A percentile compares a stretch with the other conserved stretches of the same genome.
These are phyloP conservation scores for Drosophila miranda DNA, from an alignment of 1,140 invertebrate genomes.

Conservation along the genomic window DNA sequence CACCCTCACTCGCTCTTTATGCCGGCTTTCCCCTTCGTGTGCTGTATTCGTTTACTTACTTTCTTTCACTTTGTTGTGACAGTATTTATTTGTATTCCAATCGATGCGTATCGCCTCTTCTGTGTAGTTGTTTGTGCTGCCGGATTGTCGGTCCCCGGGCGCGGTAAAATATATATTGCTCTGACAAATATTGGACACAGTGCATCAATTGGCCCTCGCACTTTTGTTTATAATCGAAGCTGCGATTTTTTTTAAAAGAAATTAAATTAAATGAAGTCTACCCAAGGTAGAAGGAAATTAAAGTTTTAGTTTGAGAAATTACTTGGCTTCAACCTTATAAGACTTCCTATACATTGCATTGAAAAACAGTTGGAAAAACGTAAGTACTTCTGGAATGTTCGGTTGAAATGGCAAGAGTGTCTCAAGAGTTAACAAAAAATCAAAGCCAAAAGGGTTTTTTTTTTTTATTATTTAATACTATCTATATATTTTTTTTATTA, in stretches of 20 bases:
- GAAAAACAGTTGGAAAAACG: too few species aligned
- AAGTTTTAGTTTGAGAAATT: neutral
- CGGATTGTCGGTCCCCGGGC: conserved; percentile 34
- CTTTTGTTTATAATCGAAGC: neutral
- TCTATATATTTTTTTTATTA: too few species aligned
- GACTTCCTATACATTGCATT: too few species aligned
- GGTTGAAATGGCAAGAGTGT: too few species aligned
- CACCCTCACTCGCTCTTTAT: conserved; percentile 15
- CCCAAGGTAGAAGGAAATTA: neutral
- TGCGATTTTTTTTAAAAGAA: conserved; percentile 7
- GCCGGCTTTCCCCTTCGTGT: conserved; percentile 23
- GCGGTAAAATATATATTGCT: conserved; percentile 44
- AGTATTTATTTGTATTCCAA: conserved; percentile 62
- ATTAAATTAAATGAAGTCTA: neutral
- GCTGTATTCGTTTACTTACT: conserved; percentile 27
- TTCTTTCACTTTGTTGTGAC: conserved; percentile 40
- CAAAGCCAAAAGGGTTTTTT: too few species aligned
- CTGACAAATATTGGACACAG: conserved; percentile 47
- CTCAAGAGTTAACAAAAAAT: too few species aligned
- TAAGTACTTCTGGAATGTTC: too few species aligned
- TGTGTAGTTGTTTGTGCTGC: conserved; percentile 23
- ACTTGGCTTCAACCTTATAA: too few species aligned
- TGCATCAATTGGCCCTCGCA: conserved; percentile 22
- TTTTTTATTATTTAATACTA: too few species aligned
- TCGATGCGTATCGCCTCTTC: conserved; percentile 47